Evolutionary conservation across 2,113 vertebrate genomes (phyloP), one percentile per base, ranked within the genome.

Genomic region (Carettochelys insculpta): DNA sequence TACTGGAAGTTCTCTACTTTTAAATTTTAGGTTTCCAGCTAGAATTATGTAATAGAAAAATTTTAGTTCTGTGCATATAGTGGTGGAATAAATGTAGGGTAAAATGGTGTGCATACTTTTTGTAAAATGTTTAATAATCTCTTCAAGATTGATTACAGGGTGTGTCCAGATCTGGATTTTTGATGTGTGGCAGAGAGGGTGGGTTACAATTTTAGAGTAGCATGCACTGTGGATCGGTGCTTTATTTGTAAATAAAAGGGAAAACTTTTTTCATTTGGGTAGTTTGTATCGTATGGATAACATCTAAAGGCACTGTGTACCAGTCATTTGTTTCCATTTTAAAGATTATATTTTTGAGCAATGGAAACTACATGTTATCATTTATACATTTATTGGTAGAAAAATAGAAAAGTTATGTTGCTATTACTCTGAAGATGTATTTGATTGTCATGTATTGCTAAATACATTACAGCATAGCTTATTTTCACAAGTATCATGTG

Each of bases 341-440:
- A 96, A 95, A 97, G 95, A 97, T 97, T 97, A 82, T 97, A 97
- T 97, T 97, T 97, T 97, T 97, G 92, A 96, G 95, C 92, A 94
- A 97, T 94, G 93, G 90, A 94, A 96, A 88, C 80, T 96, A 97
- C 88, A 73, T 95, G 93, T 94, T 96, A 86, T 87, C 94, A 90
- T 96, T 95, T 93, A 85, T 97, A 96, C 93, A 61, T 96, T 90
- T 96, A 87, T 80, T 81, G 80, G 34, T 92, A 89, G 92, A 91
- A 88, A 6, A 83, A 92, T 71, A 96, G 89, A 92, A 86, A 91
- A 77, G 53, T 83, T 94, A 90, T 65, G 88, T 96, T 86, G 88
- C 91, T 96, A 13, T 84, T 89, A 91, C 76, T 92, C 89, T 79
- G 92, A 52, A 92, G 86, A 38, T 95, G 90, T 96, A 76, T 86